Conservation (phyloP, 2,888 invertebrate genomes). For the Mesochorus sp. region DNA sequence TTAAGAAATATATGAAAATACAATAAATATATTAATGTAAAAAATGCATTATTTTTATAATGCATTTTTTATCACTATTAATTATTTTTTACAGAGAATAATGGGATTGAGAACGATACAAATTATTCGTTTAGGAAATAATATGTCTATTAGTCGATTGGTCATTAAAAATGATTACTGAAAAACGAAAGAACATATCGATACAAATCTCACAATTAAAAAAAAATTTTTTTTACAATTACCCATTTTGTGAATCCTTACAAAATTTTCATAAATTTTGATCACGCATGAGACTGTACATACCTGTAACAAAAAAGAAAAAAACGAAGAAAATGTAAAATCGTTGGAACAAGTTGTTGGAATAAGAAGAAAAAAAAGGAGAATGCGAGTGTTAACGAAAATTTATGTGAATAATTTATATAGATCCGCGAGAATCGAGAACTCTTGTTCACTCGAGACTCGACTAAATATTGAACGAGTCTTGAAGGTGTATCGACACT, state of each 20-base stretch:
- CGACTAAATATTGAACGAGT: constrained; percentile 28
- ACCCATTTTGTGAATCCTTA: too few species aligned
- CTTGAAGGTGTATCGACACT: constrained; percentile 24
- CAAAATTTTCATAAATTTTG: background rate
- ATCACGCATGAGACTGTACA: background rate
- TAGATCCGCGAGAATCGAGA: constrained; percentile 12
- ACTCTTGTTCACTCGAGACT: background rate
- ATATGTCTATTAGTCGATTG: too few species aligned
- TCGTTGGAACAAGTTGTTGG: background rate
- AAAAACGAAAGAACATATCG: too few species aligned
- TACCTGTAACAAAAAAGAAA: constrained; percentile 56
- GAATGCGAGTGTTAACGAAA: background rate
- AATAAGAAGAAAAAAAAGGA: background rate
- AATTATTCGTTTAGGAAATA: too few species aligned
- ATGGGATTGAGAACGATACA: too few species aligned
- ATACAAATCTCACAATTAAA: too few species aligned
- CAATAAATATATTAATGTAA: too few species aligned
- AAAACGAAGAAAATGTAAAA: constrained; percentile 21
- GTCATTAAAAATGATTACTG: too few species aligned
- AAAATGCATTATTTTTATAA: too few species aligned
- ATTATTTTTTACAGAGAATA: too few species aligned
- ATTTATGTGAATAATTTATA: background rate
- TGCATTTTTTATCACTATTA: too few species aligned
- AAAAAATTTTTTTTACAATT: background rate
- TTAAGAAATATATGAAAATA: too few species aligned